phyloP scores from a whole-genome alignment of 2,113 vertebrate species.

The Ibidorhyncha struthersii region DNA sequence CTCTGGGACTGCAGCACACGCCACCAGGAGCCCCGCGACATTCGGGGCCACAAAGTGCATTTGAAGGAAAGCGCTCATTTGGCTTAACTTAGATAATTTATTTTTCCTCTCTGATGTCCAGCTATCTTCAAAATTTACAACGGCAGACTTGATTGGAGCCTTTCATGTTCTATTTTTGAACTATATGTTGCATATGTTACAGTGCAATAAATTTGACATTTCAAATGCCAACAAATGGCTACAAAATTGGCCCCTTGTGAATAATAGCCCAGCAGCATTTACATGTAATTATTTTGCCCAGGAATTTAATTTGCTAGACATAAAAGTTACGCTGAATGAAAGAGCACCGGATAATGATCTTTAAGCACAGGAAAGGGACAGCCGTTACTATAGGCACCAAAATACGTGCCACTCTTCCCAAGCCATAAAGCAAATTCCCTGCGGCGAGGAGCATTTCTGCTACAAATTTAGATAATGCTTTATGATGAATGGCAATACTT shows the following conservation, averaged over 20 bases:
- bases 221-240: conserved; percentile 70
- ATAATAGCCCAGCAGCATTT: conserved; percentile 68
- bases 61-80: background rate
- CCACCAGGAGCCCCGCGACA: accelerated
- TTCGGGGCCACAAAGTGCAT: background rate
- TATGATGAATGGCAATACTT: background rate
- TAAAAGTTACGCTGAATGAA: conserved; percentile 63
- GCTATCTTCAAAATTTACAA: conserved; percentile 9
- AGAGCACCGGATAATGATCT: conserved; percentile 56
- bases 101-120: conserved; percentile 33
- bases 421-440: background rate
- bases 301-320: conserved; percentile 72
- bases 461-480: conserved; percentile 15
- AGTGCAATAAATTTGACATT: conserved; percentile 68
- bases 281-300: conserved; percentile 73
- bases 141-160: background rate
- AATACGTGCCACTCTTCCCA: background rate
- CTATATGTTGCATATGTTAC: conserved; percentile 43
- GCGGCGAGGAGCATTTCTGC: background rate
- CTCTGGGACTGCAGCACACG: background rate
- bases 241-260: conserved; percentile 75
- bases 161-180: conserved; percentile 63
- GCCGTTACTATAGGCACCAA: background rate
- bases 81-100: background rate
- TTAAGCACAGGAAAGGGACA: conserved; percentile 18